Evolutionary conservation across 2,888 invertebrate genomes (phyloP), one percentile per base, ranked within the genome.

Genomic region (Polyommatus iphigenia): DNA sequence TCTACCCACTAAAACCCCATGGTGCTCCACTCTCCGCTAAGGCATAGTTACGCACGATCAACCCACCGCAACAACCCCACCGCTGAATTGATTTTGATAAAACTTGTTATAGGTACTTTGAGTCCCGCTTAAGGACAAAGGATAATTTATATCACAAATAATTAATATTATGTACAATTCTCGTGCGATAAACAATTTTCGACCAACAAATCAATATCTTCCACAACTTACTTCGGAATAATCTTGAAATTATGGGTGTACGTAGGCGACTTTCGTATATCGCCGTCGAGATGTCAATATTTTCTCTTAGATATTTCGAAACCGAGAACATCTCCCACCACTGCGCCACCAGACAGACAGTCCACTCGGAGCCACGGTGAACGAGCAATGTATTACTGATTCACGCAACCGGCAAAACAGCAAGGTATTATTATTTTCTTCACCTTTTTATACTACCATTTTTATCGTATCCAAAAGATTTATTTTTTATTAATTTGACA

Each of bases 271-370:
- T 20, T 20, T 59, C n/a, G 20, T 18, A 8, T 10, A 20, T 20
- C 59, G 10, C 20, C 59, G 20, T 20, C 59, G 67, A 29, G 24
- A 67, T 15, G 15, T 13, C 29, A 67, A 67, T 67, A 32, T 67
- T 67, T 67, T 67, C 67, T 67, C 29, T 67, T 62, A 62, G 62
- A 62, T 67, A 15, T 67, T 67, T 29, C 67, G 67, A 67, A 67
- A 67, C 67, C 15, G 67, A 67, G 29, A 32, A 32, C 29, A 32
- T 32, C 67, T 67, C 67, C 67, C 67, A 67, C 67, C 29, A 67
- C 15, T 15, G 10, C 29, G 29, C 15, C 29, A 32, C 29, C 15
- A 67, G 15, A 15, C 29, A 32, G 24, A 32, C 67, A 67, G 67
- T 67, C 18, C 67, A 24, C 13, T 24, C 32, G 15, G 13, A 10